phyloP scores from a whole-genome alignment of 2,888 invertebrate genomes.

The Tigriopus californicus region DNA sequence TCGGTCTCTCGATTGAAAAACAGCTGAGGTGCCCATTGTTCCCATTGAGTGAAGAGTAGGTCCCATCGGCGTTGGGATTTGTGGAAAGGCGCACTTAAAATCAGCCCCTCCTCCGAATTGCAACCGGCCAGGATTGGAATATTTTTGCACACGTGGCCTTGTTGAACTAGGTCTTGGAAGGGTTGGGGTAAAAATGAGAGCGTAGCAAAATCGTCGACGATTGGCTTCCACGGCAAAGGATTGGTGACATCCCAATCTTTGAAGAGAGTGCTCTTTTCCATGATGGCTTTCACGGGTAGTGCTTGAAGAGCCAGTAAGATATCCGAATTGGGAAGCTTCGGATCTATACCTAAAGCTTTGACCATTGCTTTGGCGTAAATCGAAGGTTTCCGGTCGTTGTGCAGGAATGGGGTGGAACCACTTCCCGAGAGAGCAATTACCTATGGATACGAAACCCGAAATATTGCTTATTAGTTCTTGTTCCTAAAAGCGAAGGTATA shows the following conservation, averaged over 20 bases:
- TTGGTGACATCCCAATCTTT: background rate
- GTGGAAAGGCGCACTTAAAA: background rate
- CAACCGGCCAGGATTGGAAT: conserved; percentile 2
- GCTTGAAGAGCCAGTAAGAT: background rate
- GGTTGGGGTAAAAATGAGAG: background rate
- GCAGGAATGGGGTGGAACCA: conserved; percentile 2
- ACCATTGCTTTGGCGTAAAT: conserved; percentile 4
- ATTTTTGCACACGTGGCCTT: background rate
- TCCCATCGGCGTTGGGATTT: background rate
- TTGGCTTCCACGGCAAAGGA: conserved; percentile 10
- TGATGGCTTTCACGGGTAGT: background rate
- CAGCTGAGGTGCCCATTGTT: background rate
- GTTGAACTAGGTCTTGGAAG: background rate
- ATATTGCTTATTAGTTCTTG: no score
- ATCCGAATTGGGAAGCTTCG: background rate
- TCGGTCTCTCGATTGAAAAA: conserved; percentile 4
- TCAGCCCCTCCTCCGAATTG: conserved; percentile 4
- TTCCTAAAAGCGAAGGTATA: no score
- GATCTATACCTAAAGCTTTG: background rate
- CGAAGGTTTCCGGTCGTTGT: background rate
- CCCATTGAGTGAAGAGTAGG: background rate
- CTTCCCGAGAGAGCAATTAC: conserved; percentile 6
- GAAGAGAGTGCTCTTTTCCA: background rate
- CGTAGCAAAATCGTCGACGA: background rate
- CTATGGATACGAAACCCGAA: background rate